phyloP scores from a whole-genome alignment of 2,888 invertebrate species.

The Bombyx huttoni region DNA sequence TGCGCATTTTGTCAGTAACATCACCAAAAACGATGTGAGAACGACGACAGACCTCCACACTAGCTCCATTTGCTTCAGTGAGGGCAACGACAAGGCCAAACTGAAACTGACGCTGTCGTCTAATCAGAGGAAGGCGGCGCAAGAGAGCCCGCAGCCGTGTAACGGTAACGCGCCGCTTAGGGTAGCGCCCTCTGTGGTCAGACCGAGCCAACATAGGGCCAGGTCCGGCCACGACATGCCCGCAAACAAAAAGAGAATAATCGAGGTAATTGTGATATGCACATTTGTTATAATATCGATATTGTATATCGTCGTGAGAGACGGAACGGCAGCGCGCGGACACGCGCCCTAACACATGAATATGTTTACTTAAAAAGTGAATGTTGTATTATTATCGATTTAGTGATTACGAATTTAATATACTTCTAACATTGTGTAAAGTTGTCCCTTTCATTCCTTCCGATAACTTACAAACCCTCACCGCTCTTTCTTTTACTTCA shows the following conservation, averaged over 20 bases:
- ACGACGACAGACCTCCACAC: slow-evolving; percentile 46
- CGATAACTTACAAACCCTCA: not conserved
- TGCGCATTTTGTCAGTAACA: slow-evolving; percentile 54
- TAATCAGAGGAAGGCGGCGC: slow-evolving; percentile 38
- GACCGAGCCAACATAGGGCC: slow-evolving; percentile 17
- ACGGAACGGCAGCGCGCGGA: slow-evolving; percentile 30
- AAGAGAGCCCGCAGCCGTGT: slow-evolving; percentile 17
- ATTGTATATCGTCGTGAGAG: slow-evolving; percentile 36
- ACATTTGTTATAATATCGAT: slow-evolving; percentile 52
- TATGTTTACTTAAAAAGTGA: slow-evolving; percentile 18
- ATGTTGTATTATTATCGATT: slow-evolving; percentile 20
- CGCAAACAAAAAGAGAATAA: slow-evolving; percentile 29
- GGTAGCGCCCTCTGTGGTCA: slow-evolving; percentile 20
- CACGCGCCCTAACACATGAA: slow-evolving; percentile 40
- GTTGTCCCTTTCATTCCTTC: slow-evolving; percentile 31
- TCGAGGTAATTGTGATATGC: slow-evolving; percentile 64
- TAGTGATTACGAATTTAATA: slow-evolving; percentile 21
- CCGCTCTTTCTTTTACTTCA: not conserved
- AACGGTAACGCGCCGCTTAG: slow-evolving; percentile 12
- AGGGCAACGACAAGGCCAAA: slow-evolving; percentile 49
- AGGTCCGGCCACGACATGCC: slow-evolving; percentile 15
- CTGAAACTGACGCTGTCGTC: slow-evolving; percentile 50
- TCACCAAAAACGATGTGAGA: slow-evolving; percentile 43
- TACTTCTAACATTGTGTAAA: slow-evolving; percentile 30
- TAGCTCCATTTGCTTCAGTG: slow-evolving; percentile 60